phyloP scores from a whole-genome alignment of 2,888 invertebrate species.

The Cosmia pyralina region DNA sequence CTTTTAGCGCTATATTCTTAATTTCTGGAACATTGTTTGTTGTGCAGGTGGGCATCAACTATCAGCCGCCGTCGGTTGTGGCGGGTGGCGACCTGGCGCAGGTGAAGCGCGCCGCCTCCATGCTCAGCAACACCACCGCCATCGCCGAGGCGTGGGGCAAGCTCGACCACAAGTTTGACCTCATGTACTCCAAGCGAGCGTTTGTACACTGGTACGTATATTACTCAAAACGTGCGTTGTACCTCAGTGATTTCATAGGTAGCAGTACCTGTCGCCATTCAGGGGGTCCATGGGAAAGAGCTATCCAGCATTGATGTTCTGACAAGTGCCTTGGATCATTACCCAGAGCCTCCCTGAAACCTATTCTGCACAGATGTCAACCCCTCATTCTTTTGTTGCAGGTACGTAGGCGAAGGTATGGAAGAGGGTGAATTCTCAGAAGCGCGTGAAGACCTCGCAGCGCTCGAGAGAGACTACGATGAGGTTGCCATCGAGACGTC shows the following conservation, averaged over 20 bases:
- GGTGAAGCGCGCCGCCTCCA: conserved; percentile 96
- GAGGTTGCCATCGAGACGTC: conserved; percentile 92
- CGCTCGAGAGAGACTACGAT: conserved; percentile 93
- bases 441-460: conserved; percentile 94
- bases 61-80: conserved; percentile 95
- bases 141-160: conserved; percentile 97
- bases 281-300: background rate
- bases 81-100: conserved; percentile 94
- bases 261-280: background rate
- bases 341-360: background rate
- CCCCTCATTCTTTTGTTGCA: conserved; percentile 63
- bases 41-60: conserved; percentile 93
- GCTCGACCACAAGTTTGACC: conserved; percentile 97
- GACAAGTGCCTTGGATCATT: background rate
- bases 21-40: background rate
- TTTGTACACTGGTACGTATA: conserved; percentile 97
- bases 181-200: conserved; percentile 97
- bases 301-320: background rate
- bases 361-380: background rate
- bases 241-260: background rate
- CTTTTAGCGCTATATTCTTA: too few species aligned
- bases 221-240: background rate
- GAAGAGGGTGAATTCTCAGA: conserved; percentile 96
- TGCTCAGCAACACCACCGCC: conserved; percentile 97
- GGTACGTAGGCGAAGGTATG: conserved; percentile 96